Conservation (phyloP, 2,113 vertebrate genomes). For the Crotalus helleri region DNA sequence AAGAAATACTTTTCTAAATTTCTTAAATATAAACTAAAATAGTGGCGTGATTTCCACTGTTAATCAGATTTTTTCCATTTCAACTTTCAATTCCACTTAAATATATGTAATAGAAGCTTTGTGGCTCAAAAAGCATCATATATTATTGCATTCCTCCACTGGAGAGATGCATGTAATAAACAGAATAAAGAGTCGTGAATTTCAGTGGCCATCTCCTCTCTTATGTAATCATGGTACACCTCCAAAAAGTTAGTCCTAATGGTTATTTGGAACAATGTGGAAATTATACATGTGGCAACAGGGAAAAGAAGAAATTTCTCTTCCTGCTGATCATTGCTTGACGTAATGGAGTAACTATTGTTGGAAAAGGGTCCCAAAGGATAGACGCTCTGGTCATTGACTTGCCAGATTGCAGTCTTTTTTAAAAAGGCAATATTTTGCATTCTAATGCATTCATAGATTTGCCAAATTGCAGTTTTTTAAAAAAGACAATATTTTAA, state of each 20-base stretch:
- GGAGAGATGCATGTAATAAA: background rate
- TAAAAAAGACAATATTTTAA: slow-evolving; percentile 10
- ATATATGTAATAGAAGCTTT: background rate
- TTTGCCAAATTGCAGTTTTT: background rate
- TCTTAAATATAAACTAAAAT: background rate
- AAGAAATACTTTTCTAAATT: background rate
- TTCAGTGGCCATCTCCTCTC: background rate
- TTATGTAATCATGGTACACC: background rate
- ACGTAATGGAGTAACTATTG: background rate
- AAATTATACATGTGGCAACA: background rate
- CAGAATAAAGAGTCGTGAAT: background rate
- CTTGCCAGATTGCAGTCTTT: background rate
- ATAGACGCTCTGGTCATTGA: background rate
- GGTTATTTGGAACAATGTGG: background rate
- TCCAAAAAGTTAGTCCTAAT: background rate
- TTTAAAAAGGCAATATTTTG: slow-evolving; percentile 10
- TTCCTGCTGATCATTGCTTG: background rate
- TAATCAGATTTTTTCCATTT: background rate
- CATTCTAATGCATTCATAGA: background rate
- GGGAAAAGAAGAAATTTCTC: background rate
- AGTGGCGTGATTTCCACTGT: background rate
- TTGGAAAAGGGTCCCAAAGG: background rate
- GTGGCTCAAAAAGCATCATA: background rate
- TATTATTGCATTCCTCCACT: background rate
- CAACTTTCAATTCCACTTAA: background rate